Evolutionary conservation across 2,113 vertebrate genomes (phyloP).

Genomic region (Nothocercus nigrocapillus): DNA sequence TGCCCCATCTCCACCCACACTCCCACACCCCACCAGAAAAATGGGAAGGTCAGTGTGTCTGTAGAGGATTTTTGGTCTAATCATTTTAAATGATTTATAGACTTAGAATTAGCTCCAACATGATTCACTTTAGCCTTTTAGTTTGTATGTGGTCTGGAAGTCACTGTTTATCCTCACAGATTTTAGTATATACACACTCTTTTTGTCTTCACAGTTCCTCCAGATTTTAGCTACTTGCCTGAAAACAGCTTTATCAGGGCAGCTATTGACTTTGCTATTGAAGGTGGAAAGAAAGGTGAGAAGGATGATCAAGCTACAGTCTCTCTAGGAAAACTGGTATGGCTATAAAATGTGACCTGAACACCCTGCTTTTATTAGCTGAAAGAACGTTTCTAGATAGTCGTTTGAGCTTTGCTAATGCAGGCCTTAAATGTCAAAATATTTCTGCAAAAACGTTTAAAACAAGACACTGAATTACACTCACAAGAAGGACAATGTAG

Average conservation of each 20-base stretch:
- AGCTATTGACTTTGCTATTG: slow-evolving; percentile 81
- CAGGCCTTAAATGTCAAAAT: not conserved
- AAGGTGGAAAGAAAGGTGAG: slow-evolving; percentile 92
- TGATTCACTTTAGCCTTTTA: slow-evolving; percentile 2
- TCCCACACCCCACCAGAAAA: too few species aligned
- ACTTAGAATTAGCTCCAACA: slow-evolving; percentile 21
- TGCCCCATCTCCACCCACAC: too few species aligned
- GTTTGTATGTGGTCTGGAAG: slow-evolving; percentile 10
- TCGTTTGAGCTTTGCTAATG: not conserved
- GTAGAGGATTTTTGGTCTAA: slow-evolving; percentile 11
- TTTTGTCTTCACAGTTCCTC: slow-evolving; percentile 85
- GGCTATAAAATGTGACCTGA: not conserved
- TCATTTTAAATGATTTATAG: slow-evolving; percentile 12
- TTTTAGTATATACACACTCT: slow-evolving; percentile 42
- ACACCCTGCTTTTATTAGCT: not conserved
- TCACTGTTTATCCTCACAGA: slow-evolving; percentile 12
- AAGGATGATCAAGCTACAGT: not conserved
- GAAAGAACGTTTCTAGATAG: not conserved
- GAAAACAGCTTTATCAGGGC: slow-evolving; percentile 91
- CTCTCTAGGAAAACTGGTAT: not conserved
- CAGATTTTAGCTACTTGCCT: slow-evolving; percentile 92
- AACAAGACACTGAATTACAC: not conserved
- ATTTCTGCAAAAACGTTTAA: not conserved
- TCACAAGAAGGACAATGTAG: not conserved
- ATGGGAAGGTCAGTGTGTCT: not conserved